phyloP scores from a whole-genome alignment of 1,140 invertebrate species.

The Thereuonema tuberculata region DNA sequence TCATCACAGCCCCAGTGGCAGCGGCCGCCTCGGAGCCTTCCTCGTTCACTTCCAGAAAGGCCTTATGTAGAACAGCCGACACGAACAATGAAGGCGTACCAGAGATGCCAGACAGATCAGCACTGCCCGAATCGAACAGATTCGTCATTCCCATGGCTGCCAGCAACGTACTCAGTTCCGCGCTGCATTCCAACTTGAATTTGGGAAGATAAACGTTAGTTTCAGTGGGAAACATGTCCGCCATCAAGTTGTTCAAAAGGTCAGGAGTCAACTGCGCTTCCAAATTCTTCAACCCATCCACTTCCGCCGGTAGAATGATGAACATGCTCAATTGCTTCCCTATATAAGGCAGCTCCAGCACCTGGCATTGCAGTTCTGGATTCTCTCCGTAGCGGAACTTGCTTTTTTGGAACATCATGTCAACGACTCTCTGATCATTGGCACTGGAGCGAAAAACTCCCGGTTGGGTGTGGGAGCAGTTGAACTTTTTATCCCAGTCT shows the following conservation, averaged over 20 bases:
- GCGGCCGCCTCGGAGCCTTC: slow-evolving; percentile 34
- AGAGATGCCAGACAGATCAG: slow-evolving; percentile 48
- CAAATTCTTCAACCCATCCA: slow-evolving; percentile 10
- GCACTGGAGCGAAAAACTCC: slow-evolving; percentile 25
- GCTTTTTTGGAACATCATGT: slow-evolving; percentile 20
- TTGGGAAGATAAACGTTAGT: slow-evolving; percentile 68
- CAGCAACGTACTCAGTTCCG: slow-evolving; percentile 47
- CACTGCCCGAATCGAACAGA: slow-evolving; percentile 37
- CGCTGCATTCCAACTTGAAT: slow-evolving; percentile 57
- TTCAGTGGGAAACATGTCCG: slow-evolving; percentile 24
- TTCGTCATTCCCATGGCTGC: slow-evolving; percentile 48
- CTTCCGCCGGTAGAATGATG: slow-evolving; percentile 24
- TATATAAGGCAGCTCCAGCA: slow-evolving; percentile 76
- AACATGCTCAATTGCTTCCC: slow-evolving; percentile 70
- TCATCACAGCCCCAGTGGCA: slow-evolving; percentile 31
- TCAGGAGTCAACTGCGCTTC: slow-evolving; percentile 16
- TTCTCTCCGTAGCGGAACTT: slow-evolving; percentile 20
- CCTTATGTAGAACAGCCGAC: background rate
- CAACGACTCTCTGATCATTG: slow-evolving; percentile 15
- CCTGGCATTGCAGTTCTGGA: slow-evolving; percentile 52
- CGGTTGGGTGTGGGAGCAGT: slow-evolving; percentile 26
- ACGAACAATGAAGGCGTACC: slow-evolving; percentile 26
- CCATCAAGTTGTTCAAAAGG: slow-evolving; percentile 16
- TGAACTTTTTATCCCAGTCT: slow-evolving; percentile 28
- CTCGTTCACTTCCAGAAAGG: slow-evolving; percentile 27